Base-by-base conservation (phyloP, 2,888 invertebrate species). In the Drosophila rubida region DNA sequence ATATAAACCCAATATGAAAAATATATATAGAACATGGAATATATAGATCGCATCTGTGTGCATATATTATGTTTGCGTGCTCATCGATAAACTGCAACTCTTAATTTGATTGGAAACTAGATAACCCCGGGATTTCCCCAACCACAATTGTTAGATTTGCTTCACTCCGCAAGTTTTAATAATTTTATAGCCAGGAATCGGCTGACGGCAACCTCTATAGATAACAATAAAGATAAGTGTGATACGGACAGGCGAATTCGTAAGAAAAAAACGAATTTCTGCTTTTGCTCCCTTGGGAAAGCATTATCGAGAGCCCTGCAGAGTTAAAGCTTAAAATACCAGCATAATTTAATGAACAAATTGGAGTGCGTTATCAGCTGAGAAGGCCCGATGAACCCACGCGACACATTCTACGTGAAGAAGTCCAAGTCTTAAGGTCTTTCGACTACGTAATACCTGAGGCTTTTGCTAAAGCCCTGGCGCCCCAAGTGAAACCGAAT, bases 1-100 rank as follows among this genome's bases (percentile, higher is more conserved):
- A 25, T 48, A 55, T 58, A 62, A 67, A 53, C 16, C 57, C 42
- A 41, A 53, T 44, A 50, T 50, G 44, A 48, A 60, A 70, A 69
- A 60, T 48, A 67, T 51, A 65, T 68, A 25, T 32, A 58, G 13
- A 51, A 16, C n/a, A 6, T 7, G 19, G 11, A n/a, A 19, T 51
- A 48, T 48, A 41, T 30, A 51, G 41, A 51, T 51, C 27, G 8
- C 16, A 19, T 27, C 25, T 30, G 25, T 55, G 46, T 58, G 14
- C 45, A 22, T 25, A 13, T 41, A 44, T 9, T 13, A 16, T 30
- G 42, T 37, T 2, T 35, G 4, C 13, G 13, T 13, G 35, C 13
- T 13, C 13, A 14, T 37, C 6, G 6, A 35, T 35, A n/a, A 35
- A 11, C 32, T n/a, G 32, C 32, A 35, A 25, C 27, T 3, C 32